Base-by-base conservation (phyloP, 2,113 vertebrate genomes). In the Eurypyga helias region DNA sequence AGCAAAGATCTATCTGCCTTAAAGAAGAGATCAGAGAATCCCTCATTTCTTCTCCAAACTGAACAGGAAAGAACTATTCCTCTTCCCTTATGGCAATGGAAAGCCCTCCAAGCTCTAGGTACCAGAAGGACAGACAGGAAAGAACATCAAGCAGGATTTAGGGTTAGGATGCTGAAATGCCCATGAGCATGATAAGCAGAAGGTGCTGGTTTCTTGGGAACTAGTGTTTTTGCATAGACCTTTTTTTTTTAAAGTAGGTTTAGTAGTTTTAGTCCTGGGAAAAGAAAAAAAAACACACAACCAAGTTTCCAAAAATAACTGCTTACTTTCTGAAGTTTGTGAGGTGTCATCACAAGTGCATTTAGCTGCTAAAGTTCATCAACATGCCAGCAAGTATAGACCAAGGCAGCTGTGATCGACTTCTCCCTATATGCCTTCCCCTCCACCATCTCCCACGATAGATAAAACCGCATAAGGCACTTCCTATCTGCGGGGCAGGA, bases 291-390 rank as follows among this genome's bases (percentile, higher is more conserved):
- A 77, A 81, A 86, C 41, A 9, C 41, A 41, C 41, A 41, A 41
- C 41, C 41, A 41, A 41, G 61, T 78, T 91, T 90, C 96, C 90
- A 94, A 86, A 95, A 93, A 96, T 96, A 96, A 85, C 90, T 80
- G 83, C 96, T 93, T 92, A 86, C 88, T 94, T 95, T 95, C 87
- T 88, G 60, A 90, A 94, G 79, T 86, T 92, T 70, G 87, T 90
- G 93, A 94, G 71, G 95, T 96, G 95, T 95, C 78, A 97, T 96
- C 96, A 94, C 95, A 96, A 96, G 85, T 0, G 3, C 84, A 91
- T 54, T 90, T 92, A 96, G 88, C 71, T 97, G 96, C 82, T 95
- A 82, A 91, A 96, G 96, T 93, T 96, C 92, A 96, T 43, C 93
- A 95, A 49, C 92, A 88, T 77, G 93, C 66, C 93, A 92, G 87